Evolutionary conservation across 2,797 vertebrate species (phyloP), one percentile per base, ranked within the genome.

Genomic region (Dryobates pubescens): DNA sequence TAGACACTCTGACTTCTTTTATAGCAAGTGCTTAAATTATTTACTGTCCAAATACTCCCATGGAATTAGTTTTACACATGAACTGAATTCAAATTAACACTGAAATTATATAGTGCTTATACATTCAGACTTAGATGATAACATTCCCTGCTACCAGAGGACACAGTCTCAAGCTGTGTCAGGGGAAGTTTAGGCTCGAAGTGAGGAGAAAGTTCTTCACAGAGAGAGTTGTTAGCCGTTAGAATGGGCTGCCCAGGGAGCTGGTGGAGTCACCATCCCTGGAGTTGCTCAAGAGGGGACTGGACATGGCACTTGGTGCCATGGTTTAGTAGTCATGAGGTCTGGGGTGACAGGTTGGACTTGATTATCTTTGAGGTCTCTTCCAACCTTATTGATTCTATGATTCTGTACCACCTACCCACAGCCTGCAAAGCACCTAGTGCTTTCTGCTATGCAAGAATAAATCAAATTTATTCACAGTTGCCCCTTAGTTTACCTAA

Each of bases 21-120:
- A 75, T 3, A 82, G 57, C 43, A 91, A 94, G 79, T 58, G 9
- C n/a, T 58, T 88, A n/a, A 83, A 76, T 76, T 88, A 84, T 71
- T 82, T 84, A 86, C 58, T 2, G 8, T 53, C 62, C 64, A 75
- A 92, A 86, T 53, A 78, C 24, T 86, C 53, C 24, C 41, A 79
- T 13, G 68, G 41, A 88, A 72, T 76, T 68, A 85, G 45, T 86
- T 84, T 88, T 67, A 79, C 26, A 53, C 7, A 61, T 41, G 27
- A 83, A 82, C 38, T 45, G 78, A 84, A 82, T 87, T 80, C 62
- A 91, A 82, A 92, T 59, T 72, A 89, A 77, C 1, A 4, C 0
- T n/a, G 4, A 74, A 90, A 75, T 85, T 30, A 53, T 36, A 81
- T 19, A 23, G n/a, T 32, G 54, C 36, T 73, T 82, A 49, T 38